phyloP scores from a whole-genome alignment of 2,888 invertebrate species.

The Sylvicola fuscatus region DNA sequence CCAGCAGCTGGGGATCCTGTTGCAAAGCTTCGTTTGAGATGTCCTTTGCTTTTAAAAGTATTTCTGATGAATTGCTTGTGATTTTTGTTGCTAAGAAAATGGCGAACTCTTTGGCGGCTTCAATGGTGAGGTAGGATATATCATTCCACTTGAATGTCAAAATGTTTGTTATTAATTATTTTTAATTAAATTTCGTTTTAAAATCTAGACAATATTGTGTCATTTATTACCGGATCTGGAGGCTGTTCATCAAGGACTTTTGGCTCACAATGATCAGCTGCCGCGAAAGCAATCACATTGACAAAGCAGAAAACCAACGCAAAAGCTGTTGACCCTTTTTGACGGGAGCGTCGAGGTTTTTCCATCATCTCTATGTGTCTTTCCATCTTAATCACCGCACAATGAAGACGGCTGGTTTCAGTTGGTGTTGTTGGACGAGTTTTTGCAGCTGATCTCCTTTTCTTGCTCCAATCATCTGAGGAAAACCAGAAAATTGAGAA shows the following conservation, averaged over 20 bases:
- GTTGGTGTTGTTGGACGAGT: no score
- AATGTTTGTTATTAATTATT: neutral
- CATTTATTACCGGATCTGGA: slow-evolving; percentile 23
- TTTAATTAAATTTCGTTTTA: no score
- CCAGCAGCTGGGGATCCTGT: slow-evolving; percentile 24
- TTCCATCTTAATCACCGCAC: no score
- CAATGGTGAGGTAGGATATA: slow-evolving; percentile 21
- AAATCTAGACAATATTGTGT: no score
- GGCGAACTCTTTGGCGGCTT: slow-evolving; percentile 22
- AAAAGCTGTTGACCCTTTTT: no score
- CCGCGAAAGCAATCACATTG: neutral
- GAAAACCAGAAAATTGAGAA: no score
- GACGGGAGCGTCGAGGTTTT: no score
- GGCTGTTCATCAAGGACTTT: slow-evolving; percentile 21
- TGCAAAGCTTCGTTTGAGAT: slow-evolving; percentile 22
- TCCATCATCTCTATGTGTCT: no score
- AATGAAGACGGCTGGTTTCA: no score
- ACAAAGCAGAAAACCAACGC: no score
- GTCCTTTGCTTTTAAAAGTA: slow-evolving; percentile 20
- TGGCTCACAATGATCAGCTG: slow-evolving; percentile 16
- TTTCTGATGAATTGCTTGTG: slow-evolving; percentile 13
- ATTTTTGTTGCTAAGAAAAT: slow-evolving; percentile 21
- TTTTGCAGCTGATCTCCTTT: no score
- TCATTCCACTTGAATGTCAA: slow-evolving; percentile 18
- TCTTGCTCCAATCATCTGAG: no score